phyloP scores from a whole-genome alignment of 2,113 vertebrate genomes.

The Burhinus bistriatus region DNA sequence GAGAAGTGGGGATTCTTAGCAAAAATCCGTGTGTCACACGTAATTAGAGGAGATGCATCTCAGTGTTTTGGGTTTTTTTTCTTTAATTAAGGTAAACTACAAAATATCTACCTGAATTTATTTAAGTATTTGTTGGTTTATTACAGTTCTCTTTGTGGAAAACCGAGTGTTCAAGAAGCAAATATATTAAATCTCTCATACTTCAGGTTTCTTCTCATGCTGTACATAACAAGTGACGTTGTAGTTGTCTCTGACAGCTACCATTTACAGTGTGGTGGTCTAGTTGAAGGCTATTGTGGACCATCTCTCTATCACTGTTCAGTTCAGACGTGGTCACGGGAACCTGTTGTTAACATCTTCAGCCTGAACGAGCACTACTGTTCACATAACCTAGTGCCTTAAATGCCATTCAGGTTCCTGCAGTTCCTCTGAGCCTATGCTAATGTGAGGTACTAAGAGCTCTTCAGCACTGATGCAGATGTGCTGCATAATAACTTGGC shows the following conservation, averaged over 20 bases:
- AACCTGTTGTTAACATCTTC: not conserved
- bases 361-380: not conserved
- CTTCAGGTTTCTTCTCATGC: not conserved
- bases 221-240: not conserved
- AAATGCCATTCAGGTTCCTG: not conserved
- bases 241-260: not conserved
- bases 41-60: not conserved
- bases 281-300: not conserved
- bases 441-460: not conserved
- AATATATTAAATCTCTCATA: not conserved
- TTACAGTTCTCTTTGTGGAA: not conserved
- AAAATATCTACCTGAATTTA: not conserved
- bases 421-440: not conserved
- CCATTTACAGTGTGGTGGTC: not conserved
- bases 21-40: not conserved
- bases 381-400: not conserved
- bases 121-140: not conserved
- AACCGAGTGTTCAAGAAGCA: not conserved
- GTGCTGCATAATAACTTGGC: not conserved
- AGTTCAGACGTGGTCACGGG: accelerated
- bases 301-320: not conserved
- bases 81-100: not conserved
- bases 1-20: not conserved
- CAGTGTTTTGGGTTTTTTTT: not conserved
- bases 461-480: not conserved